Conservation (phyloP, 1,140 invertebrate genomes). For the Chlorops oryzae region DNA sequence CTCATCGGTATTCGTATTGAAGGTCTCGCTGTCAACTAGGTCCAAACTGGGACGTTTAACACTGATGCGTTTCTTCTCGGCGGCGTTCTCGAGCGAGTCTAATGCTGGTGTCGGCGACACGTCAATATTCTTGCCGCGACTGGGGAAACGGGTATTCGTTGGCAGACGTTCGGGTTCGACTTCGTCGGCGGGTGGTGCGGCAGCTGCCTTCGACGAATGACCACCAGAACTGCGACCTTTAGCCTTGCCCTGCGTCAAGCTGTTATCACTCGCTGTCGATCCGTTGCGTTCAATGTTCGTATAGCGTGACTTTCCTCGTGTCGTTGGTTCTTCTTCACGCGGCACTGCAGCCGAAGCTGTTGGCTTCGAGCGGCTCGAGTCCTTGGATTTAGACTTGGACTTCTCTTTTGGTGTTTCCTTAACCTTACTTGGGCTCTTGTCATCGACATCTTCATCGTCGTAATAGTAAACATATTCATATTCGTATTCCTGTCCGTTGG, state of each 20-base stretch:
- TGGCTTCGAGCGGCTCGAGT: too few relatives aligned
- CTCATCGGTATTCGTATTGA: conserved; percentile 69
- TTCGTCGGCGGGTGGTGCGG: conserved; percentile 47
- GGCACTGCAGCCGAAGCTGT: conserved; percentile 23
- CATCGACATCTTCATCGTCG: conserved; percentile 73
- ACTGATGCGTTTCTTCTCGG: conserved; percentile 49
- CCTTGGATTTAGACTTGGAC: conserved; percentile 5
- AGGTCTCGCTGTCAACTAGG: conserved; percentile 70
- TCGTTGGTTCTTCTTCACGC: conserved; percentile 18
- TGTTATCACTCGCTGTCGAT: conserved; percentile 46
- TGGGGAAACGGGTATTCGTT: conserved; percentile 70
- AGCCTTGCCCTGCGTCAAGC: conserved; percentile 55
- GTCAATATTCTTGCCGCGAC: conserved; percentile 53
- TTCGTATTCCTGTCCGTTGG: conserved; percentile 85
- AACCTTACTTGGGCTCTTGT: conserved; percentile 48
- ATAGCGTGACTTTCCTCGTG: conserved; percentile 57
- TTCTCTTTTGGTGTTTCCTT: conserved; percentile 16
- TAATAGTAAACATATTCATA: conserved; percentile 90
- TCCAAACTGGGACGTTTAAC: conserved; percentile 62
- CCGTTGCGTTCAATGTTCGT: conserved; percentile 60
- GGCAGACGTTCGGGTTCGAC: conserved; percentile 63
- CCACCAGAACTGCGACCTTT: conserved; percentile 36
- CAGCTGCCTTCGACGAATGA: conserved; percentile 14
- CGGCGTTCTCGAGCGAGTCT: conserved; percentile 44
- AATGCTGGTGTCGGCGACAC: conserved; percentile 35